Percentiles rank a stretch among this genome's conserved stretches.
These are phyloP conservation scores for Ichneumoninae sp. DNA, from an alignment of 2,888 invertebrate species.

Conservation along the genomic window DNA sequence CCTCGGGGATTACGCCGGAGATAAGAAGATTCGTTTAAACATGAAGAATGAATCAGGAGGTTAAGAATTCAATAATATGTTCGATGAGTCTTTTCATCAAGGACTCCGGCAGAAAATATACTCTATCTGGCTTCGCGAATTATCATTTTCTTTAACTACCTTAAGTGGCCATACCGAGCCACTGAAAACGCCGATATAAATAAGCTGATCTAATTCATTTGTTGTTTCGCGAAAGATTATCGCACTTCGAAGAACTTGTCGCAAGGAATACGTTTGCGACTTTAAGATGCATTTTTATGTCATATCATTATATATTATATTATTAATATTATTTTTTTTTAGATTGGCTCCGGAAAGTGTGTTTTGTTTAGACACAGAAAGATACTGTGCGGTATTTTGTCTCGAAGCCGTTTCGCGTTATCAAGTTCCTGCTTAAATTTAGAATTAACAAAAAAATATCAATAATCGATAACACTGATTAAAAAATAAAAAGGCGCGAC, in stretches of 20 bases:
- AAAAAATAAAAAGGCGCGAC: too few relatives aligned
- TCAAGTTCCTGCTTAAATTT: too few relatives aligned
- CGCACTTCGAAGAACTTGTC: background rate
- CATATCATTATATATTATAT: background rate
- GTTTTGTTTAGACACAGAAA: too few relatives aligned
- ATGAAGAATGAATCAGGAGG: background rate
- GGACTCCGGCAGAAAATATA: background rate
- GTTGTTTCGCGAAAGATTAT: background rate
- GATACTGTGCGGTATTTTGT: too few relatives aligned
- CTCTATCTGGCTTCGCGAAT: slow-evolving; percentile 4
- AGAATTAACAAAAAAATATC: background rate
- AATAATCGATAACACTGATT: too few relatives aligned
- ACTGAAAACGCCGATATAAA: background rate
- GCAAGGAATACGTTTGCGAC: background rate
- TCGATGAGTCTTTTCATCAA: slow-evolving; percentile 12
- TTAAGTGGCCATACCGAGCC: background rate
- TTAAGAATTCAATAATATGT: slow-evolving; percentile 23
- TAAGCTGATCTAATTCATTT: background rate
- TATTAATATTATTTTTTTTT: too few relatives aligned
- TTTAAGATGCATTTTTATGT: background rate
- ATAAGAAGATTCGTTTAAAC: slow-evolving; percentile 1
- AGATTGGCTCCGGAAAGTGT: too few relatives aligned
- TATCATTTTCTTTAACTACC: background rate
- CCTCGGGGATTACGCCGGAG: background rate
- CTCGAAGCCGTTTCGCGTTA: too few relatives aligned